Percentiles rank a stretch among this genome's conserved stretches.
Conservation (phyloP, 1,140 invertebrate species). For the Proctacanthus coquilletti region DNA sequence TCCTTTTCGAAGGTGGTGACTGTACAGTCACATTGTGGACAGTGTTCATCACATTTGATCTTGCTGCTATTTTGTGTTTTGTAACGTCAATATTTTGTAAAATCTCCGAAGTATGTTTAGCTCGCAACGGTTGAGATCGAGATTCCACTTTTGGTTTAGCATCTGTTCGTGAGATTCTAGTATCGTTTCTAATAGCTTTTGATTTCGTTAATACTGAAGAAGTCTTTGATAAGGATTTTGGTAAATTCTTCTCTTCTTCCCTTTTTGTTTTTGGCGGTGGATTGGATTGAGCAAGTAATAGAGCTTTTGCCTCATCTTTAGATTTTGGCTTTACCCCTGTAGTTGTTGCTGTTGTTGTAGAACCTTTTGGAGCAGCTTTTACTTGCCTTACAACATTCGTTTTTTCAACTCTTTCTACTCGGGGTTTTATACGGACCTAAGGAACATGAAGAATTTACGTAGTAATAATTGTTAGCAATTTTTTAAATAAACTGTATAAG, state of each 20-base stretch:
- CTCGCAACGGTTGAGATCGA: slow-evolving; percentile 5
- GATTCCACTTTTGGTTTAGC: background rate
- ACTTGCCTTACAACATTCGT: too few relatives aligned
- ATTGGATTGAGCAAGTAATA: too few relatives aligned
- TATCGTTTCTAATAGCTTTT: slow-evolving; percentile 2
- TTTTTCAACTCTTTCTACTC: too few relatives aligned
- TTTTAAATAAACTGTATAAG: too few relatives aligned
- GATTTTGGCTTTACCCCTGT: too few relatives aligned
- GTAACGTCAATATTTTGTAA: background rate
- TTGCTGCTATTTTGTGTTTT: slow-evolving; percentile 4
- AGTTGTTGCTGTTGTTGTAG: too few relatives aligned
- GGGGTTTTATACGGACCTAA: too few relatives aligned
- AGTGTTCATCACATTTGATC: slow-evolving; percentile 22
- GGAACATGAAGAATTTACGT: too few relatives aligned
- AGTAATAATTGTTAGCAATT: too few relatives aligned
- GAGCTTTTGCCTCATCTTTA: too few relatives aligned
- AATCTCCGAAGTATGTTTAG: background rate
- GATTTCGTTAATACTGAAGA: slow-evolving; percentile 1
- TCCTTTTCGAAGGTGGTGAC: slow-evolving; percentile 24
- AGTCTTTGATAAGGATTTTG: background rate
- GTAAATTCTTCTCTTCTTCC: background rate
- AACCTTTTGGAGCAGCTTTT: too few relatives aligned
- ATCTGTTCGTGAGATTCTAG: slow-evolving; percentile 1
- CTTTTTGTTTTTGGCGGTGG: too few relatives aligned
- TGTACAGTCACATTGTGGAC: slow-evolving; percentile 27